phyloP scores from a whole-genome alignment of 2,113 vertebrate genomes.

The Cyprinodon variegatus region DNA sequence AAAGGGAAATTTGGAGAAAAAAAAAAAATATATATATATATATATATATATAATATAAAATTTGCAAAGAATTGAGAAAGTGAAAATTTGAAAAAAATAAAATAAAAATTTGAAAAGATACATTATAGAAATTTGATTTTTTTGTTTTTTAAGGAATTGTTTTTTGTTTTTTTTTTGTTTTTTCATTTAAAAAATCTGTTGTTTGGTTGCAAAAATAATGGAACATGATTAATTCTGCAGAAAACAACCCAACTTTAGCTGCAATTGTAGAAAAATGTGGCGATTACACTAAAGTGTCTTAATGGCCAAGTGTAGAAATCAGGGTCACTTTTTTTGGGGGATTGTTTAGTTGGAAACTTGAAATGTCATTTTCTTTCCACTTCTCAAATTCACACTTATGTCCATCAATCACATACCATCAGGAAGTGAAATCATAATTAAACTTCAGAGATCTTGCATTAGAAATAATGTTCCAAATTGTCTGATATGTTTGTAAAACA shows the following conservation, averaged over 20 bases:
- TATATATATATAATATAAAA: too few species aligned
- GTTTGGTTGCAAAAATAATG: not conserved
- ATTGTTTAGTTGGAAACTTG: not conserved
- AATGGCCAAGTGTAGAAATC: not conserved
- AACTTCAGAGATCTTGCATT: too few species aligned
- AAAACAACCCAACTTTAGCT: not conserved
- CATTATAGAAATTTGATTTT: too few species aligned
- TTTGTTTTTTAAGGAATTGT: too few species aligned
- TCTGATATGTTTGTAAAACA: not conserved
- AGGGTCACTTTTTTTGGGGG: not conserved
- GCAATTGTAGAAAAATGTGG: not conserved
- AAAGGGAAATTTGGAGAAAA: too few species aligned
- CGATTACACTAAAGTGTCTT: not conserved
- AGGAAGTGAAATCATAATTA: not conserved
- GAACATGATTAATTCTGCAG: too few species aligned
- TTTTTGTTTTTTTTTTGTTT: too few species aligned
- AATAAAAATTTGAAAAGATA: too few species aligned
- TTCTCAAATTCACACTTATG: not conserved
- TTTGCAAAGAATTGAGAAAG: too few species aligned
- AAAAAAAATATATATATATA: too few species aligned
- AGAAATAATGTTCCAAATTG: not conserved
- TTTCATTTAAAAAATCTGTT: too few species aligned
- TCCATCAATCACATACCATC: not conserved
- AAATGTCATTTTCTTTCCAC: not conserved
- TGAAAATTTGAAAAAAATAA: too few species aligned